A percentile compares a stretch with the other conserved stretches of the same genome.
phyloP scores from a whole-genome alignment of 2,888 invertebrate genomes.

The Mythimna pallens region DNA sequence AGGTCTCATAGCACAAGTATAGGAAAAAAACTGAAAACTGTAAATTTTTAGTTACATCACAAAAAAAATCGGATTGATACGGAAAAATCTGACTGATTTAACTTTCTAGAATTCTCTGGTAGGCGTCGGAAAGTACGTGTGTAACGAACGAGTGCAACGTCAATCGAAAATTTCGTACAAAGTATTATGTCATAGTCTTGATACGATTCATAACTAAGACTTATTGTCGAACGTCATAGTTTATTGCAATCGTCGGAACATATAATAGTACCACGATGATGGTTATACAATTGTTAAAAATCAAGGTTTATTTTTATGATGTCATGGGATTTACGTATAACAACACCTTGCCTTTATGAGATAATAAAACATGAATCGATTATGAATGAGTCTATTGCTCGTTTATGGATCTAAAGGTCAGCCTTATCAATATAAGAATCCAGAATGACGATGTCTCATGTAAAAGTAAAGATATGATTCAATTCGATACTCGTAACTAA shows the following conservation, averaged over 20 bases:
- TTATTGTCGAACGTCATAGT: constrained; percentile 33
- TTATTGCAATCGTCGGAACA: constrained; percentile 1
- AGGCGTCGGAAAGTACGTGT: background rate
- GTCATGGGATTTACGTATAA: constrained; percentile 12
- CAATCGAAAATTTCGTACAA: constrained; percentile 26
- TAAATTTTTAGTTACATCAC: too few species aligned
- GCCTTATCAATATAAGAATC: background rate
- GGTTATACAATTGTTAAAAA: constrained; percentile 1
- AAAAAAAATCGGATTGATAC: too few species aligned
- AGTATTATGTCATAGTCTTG: constrained; percentile 32
- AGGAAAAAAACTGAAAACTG: too few species aligned
- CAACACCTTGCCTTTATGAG: background rate
- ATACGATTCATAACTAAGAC: constrained; percentile 15
- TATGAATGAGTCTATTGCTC: background rate
- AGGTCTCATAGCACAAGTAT: too few species aligned
- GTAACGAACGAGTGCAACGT: constrained; percentile 3
- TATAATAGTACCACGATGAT: background rate
- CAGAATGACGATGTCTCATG: background rate
- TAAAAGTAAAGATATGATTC: background rate
- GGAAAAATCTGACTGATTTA: background rate
- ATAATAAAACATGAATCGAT: background rate
- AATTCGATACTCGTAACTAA: background rate
- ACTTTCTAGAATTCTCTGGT: background rate
- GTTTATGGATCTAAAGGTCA: background rate
- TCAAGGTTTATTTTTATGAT: constrained; percentile 10